Percentiles rank a stretch among this genome's conserved stretches.
Conservation (phyloP, 2,113 vertebrate genomes). For the Psephotus haematonotus region DNA sequence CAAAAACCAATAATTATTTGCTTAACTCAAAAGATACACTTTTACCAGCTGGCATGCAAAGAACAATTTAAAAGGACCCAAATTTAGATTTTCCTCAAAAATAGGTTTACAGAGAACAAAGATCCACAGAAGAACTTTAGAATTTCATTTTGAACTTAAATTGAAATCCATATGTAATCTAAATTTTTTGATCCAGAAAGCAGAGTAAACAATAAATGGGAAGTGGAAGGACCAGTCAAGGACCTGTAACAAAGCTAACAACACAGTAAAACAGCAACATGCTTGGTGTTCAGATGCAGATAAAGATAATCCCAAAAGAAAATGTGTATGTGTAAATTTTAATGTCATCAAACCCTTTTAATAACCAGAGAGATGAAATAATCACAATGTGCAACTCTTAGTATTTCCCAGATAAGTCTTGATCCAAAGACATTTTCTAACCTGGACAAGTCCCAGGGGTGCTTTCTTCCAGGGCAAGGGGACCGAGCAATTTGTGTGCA, state of each 20-base stretch:
- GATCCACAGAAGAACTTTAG: background rate
- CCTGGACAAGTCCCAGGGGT: fast-evolving
- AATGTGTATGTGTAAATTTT: background rate
- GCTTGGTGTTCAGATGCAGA: background rate
- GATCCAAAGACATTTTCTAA: background rate
- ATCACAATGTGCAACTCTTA: background rate
- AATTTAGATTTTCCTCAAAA: background rate
- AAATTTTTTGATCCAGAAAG: background rate
- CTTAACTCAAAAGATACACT: background rate
- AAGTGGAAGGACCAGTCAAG: background rate
- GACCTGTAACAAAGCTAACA: background rate
- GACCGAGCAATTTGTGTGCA: background rate
- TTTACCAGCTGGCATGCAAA: background rate
- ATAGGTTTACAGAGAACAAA: background rate
- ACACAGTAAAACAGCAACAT: background rate
- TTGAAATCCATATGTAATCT: background rate
- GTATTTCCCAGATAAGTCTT: background rate
- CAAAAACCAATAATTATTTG: background rate
- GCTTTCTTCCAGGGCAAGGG: background rate
- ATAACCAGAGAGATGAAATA: background rate
- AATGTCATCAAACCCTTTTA: background rate
- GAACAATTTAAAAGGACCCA: background rate
- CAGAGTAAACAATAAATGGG: background rate
- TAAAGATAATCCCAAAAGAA: background rate
- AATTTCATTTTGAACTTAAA: background rate